phyloP scores from a whole-genome alignment of 2,888 invertebrate species.

The Gisinianus flammeolus region DNA sequence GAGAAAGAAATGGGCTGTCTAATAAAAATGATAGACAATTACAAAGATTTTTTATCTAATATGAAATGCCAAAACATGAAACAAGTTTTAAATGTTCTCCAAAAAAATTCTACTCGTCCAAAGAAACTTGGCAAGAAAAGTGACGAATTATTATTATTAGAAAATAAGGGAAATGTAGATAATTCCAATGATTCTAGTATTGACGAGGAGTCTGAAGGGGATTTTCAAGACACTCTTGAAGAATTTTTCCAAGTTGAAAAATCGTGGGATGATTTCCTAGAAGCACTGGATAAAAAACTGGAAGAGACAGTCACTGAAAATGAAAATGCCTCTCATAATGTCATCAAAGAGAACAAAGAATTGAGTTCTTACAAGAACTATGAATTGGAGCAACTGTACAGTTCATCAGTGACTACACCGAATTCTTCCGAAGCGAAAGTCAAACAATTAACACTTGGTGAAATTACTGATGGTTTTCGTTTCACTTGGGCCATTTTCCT shows the following conservation, averaged over 20 bases:
- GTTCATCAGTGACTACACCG: not conserved
- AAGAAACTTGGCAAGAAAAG: too few relatives aligned
- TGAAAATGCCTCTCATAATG: not conserved
- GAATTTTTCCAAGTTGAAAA: conserved; percentile 41
- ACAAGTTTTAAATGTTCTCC: not conserved
- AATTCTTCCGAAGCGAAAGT: not conserved
- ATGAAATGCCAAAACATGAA: not conserved
- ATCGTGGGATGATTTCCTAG: conserved; percentile 47
- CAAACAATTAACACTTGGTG: not conserved
- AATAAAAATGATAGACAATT: not conserved
- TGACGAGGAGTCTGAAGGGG: conserved; percentile 8
- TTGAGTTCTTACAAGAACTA: too few relatives aligned
- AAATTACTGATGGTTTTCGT: conserved; percentile 29
- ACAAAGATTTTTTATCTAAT: not conserved
- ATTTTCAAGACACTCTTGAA: conserved; percentile 44
- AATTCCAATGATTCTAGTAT: not conserved
- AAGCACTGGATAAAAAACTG: conserved; percentile 38
- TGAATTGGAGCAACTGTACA: not conserved
- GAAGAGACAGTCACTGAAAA: not conserved
- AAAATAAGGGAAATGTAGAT: not conserved
- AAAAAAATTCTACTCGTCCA: conserved; percentile 15
- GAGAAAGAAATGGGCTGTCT: conserved; percentile 15
- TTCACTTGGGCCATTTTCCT: conserved; percentile 57
- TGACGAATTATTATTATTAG: not conserved
- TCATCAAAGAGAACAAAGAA: too few relatives aligned